A percentile compares a stretch with the other conserved stretches of the same genome.
Evolutionary conservation across 2,797 vertebrate species (phyloP).

Genomic region (Nannoperca obscura): DNA sequence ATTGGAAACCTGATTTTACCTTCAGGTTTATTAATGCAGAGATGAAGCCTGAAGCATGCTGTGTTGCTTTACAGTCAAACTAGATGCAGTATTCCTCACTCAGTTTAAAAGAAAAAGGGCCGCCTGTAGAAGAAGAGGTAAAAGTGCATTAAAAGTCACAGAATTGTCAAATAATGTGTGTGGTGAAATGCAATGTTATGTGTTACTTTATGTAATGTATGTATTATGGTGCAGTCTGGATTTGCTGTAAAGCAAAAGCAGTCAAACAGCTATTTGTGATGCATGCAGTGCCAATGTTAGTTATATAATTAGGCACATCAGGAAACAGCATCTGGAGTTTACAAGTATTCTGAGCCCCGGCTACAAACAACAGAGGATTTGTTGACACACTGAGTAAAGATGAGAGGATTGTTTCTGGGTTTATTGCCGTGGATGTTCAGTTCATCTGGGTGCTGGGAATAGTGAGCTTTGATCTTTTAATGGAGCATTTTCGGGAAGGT

Average conservation of each 20-base stretch:
- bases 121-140: not conserved
- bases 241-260: constrained; percentile 4
- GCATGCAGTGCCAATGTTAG: constrained; percentile 28
- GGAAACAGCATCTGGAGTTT: constrained; percentile 12
- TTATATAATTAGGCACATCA: constrained; percentile 27
- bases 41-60: not conserved
- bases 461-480: not conserved
- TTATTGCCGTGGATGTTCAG: not conserved
- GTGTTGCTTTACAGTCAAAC: not conserved
- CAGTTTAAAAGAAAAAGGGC: not conserved
- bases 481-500: not conserved
- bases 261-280: not conserved
- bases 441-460: not conserved
- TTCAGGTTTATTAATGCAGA: not conserved
- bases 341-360: constrained; percentile 18
- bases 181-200: not conserved
- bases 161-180: not conserved
- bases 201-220: not conserved
- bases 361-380: constrained; percentile 11
- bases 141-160: not conserved
- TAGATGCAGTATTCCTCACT: not conserved
- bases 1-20: no score
- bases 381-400: constrained; percentile 7
- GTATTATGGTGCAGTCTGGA: not conserved
- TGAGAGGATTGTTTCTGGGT: not conserved